Evolutionary conservation across 30 jellyfish, hydroid and myxozoan genomes (phyloP).

Genomic region (Pseudorhiza aurosa): DNA sequence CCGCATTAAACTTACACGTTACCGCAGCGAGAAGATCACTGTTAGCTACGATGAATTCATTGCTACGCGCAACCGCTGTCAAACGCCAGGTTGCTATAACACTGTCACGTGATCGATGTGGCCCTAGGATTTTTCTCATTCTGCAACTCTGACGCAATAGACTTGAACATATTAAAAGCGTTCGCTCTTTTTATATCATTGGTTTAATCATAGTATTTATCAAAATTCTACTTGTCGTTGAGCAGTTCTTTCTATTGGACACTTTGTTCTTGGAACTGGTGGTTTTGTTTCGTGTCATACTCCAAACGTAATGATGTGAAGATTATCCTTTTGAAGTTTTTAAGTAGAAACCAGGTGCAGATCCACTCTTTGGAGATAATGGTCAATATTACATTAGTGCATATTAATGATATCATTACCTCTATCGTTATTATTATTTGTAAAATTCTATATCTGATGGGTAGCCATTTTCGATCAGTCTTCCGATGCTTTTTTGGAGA

Average conservation of each 20-base stretch:
- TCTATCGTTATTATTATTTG: too few relatives aligned
- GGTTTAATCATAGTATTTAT: slow-evolving; percentile 45
- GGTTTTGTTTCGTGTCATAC: not conserved
- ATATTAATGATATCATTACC: too few relatives aligned
- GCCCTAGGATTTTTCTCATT: not conserved
- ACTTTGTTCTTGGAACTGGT: slow-evolving; percentile 21
- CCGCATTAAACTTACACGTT: slow-evolving; percentile 94
- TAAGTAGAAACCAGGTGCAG: too few relatives aligned
- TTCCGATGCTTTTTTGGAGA: too few relatives aligned
- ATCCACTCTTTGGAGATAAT: too few relatives aligned
- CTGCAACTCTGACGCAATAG: not conserved
- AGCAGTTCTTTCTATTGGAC: slow-evolving; percentile 26
- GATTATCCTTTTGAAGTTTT: too few relatives aligned
- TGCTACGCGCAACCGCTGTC: slow-evolving; percentile 67
- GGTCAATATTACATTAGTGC: too few relatives aligned
- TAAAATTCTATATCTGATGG: too few relatives aligned
- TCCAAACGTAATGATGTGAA: too few relatives aligned
- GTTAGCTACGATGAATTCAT: slow-evolving; percentile 92
- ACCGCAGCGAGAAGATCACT: slow-evolving; percentile 93
- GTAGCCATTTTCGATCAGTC: too few relatives aligned
- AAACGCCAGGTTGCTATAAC: slow-evolving; percentile 50
- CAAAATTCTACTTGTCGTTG: slow-evolving; percentile 27
- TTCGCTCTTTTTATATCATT: slow-evolving; percentile 5
- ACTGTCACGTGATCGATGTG: slow-evolving; percentile 34
- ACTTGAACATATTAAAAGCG: not conserved